These are phyloP conservation scores for Henicopernis longicauda DNA, from an alignment of 2,113 vertebrate genomes.

Conservation along the genomic window DNA sequence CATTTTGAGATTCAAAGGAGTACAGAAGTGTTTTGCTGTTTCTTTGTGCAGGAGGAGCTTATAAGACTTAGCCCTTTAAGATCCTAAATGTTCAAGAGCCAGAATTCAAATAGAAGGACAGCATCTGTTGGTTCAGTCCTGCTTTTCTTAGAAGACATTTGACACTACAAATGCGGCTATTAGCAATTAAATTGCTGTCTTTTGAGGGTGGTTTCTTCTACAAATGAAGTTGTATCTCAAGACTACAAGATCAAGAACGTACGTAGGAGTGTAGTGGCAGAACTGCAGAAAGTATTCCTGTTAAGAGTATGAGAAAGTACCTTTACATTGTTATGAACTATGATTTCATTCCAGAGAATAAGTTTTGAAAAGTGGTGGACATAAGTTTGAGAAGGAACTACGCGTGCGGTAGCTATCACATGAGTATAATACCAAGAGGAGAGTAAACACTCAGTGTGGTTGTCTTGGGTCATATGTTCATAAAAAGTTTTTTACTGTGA, in stretches of 20 bases:
- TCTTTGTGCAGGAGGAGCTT: neutral
- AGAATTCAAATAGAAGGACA: neutral
- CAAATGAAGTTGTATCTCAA: neutral
- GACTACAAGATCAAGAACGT: neutral
- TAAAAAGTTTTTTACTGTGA: neutral
- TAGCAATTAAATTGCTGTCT: neutral
- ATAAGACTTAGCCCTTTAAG: neutral
- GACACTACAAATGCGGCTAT: neutral
- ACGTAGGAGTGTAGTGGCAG: neutral
- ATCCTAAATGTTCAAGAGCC: neutral
- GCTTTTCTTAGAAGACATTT: neutral
- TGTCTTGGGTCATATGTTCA: neutral
- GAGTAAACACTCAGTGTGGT: rapidly evolving
- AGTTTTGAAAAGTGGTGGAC: neutral
- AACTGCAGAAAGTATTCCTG: neutral
- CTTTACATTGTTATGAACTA: neutral
- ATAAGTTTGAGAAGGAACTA: neutral
- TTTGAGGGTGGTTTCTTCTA: neutral
- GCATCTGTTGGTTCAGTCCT: neutral
- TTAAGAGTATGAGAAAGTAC: neutral
- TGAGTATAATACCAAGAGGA: neutral
- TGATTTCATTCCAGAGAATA: neutral
- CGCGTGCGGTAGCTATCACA: rapidly evolving
- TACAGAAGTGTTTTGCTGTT: neutral
- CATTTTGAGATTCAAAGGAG: neutral